phyloP scores from a whole-genome alignment of 2,888 invertebrate species.

The Carpatolechia fugitivella region DNA sequence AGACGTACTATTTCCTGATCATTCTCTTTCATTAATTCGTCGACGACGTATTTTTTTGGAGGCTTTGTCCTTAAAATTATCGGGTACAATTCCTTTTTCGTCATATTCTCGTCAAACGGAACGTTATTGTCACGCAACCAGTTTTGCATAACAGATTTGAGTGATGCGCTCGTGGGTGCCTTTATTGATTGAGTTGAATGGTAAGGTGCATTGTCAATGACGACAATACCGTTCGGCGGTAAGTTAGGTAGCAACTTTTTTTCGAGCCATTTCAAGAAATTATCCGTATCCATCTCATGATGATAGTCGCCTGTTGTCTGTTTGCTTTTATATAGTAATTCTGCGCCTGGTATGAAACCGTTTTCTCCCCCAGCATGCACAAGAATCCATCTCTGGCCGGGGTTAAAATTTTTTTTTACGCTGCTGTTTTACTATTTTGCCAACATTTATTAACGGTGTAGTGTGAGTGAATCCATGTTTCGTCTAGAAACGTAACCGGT shows the following conservation, averaged over 20 bases:
- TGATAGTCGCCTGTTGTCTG: constrained; percentile 1
- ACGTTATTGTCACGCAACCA: background rate
- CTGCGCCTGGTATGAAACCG: background rate
- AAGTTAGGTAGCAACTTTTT: constrained; percentile 6
- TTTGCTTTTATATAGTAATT: background rate
- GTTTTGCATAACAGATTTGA: background rate
- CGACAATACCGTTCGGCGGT: background rate
- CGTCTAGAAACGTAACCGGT: constrained; percentile 26
- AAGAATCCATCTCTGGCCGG: constrained; percentile 20
- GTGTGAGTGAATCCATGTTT: constrained; percentile 12
- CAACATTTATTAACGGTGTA: constrained; percentile 17
- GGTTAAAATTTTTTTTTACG: constrained; percentile 15
- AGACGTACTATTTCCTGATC: background rate
- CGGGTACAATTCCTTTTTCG: too few relatives aligned
- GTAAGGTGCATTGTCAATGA: background rate
- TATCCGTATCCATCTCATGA: background rate
- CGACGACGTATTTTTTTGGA: background rate
- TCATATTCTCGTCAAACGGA: background rate
- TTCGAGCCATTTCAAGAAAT: constrained; percentile 1
- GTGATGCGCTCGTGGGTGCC: background rate
- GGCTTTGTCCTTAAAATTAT: background rate
- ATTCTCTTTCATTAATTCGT: background rate
- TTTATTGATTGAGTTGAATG: background rate
- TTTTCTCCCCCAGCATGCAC: constrained; percentile 18
- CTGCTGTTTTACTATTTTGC: constrained; percentile 18